Evolutionary conservation across 1,140 invertebrate genomes (phyloP), one percentile per base, ranked within the genome.

Genomic region (Drosophila punjabiensis): DNA sequence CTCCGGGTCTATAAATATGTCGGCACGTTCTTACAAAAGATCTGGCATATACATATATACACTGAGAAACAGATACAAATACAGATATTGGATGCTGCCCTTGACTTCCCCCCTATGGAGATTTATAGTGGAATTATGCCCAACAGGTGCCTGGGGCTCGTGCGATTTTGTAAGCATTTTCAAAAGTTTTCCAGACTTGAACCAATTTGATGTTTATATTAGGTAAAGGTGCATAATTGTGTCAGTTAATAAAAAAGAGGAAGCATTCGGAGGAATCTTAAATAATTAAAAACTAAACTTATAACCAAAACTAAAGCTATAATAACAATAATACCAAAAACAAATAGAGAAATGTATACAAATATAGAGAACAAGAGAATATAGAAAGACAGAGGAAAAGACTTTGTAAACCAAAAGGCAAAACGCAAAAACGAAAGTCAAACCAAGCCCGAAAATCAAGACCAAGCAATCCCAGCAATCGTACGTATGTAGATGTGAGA

Each of bases 141-240:
- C 47, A 79, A 65, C 64, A 83, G 76, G 81, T 83, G 65, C 81
- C 61, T 62, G 76, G 70, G 65, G 65, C 52, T 41, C 43, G 48
- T 52, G 64, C 62, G 61, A 59, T 68, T 59, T 75, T 58, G 62
- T 63, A 75, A 79, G 53, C 52, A 43, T 61, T 35, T 35, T 37
- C 8, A 41, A 39, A 39, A 61, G 62, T n/a, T 50, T 52, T 67
- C 45, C 66, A 65, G 58, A 67, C 18, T 32, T 28, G 3, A 47
- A 69, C 35, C 37, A 33, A 45, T 33, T 69, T 37, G 28, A 24
- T 78, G 65, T 78, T 56, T 69, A 37, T 60, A 61, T 53, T 5
- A 32, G 11, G 33, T 14, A 24, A 24, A 43, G 30, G 48, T 78
- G 74, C 56, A 37, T 16, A 43, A 77, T 61, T 55, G 39, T 32